Evolutionary conservation across 2,888 invertebrate genomes (phyloP), one percentile per base, ranked within the genome.

Genomic region (Diarsia rubi): DNA sequence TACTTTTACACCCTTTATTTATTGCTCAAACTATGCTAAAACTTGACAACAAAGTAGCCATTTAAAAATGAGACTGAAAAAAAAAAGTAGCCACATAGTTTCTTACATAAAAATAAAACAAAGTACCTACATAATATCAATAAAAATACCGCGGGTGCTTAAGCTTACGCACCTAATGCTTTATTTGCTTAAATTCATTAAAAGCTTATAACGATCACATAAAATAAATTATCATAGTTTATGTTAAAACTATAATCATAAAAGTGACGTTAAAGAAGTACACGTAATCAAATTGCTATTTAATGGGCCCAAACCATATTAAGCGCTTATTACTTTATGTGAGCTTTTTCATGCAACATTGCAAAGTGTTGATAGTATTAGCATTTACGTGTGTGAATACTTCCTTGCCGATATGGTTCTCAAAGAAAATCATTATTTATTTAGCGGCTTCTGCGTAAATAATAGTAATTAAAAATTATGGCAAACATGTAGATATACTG

Each of bases 191-290:
- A 45, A 65, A 54, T 60, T 62, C 45, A 73, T 75, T 76, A 81
- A 78, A 85, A 71, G 64, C 57, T n/a, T 70, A 65, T 63, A 71
- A 82, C 68, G 64, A 69, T 73, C 66, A 69, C 42, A 54, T 47
- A 42, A 66, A 76, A 78, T 78, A 63, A 79, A 82, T 78, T 64
- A 60, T 45, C 49, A 63, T 54, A 45, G 60, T 80, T 78, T 76
- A 86, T 70, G 70, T 52, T 76, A 65, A 69, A 75, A 68, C 77
- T 77, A 77, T 82, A 80, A 76, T 78, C 86, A 68, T 85, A 80
- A 82, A 86, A 47, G 49, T 66, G 59, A 60, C 75, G 72, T 76
- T 76, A 75, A 74, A 68, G 57, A 52, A 47, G 52, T 73, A 69
- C 73, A 62, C 57, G 67, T 84, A 72, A 82, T 79, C 49, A 82